Evolutionary conservation across 2,797 vertebrate species (phyloP), one percentile per base, ranked within the genome.

Genomic region (Odontamblyopus rebecca): DNA sequence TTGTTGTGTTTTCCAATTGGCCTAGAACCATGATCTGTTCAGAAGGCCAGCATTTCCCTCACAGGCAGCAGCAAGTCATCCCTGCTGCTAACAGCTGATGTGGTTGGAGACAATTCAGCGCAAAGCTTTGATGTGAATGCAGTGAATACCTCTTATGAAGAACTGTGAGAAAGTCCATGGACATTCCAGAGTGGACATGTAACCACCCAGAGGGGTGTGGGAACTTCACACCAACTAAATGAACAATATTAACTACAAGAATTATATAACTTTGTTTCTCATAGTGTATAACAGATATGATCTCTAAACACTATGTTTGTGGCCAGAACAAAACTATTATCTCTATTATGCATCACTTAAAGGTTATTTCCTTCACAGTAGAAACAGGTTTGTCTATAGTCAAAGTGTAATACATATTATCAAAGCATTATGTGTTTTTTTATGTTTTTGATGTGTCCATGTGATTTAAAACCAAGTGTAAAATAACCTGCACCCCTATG

Each of bases 101-200:
- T 19, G 71, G 68, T 63, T 69, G 48, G 61, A 68, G 70, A 51
- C 62, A 59, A 59, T 68, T 68, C 66, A 57, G 57, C 27, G 67
- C 69, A 62, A 62, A 72, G 64, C 7, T 30, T 50, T 73, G 67
- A 67, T 66, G 69, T 70, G 76, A 84, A 82, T 72, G 61, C 9
- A 80, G 77, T 79, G 69, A 71, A 85, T 73, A 78, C 23, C 75
- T 77, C 73, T 84, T 82, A 80, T 78, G 65, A 83, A 84, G 67
- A 81, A 84, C 77, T 86, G 82, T 88, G 83, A 85, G 83, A 86
- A 89, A 83, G 32, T 73, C 51, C 69, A 71, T 23, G 50, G 38
- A 82, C 82, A 89, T 88, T 88, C 88, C 89, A 80, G 64, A 81
- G 73, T 50, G 70, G 77, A 85, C 73, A 56, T 73, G 84, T 85